Conservation (phyloP, 2,888 invertebrate genomes). For the Saturnia pavonia region DNA sequence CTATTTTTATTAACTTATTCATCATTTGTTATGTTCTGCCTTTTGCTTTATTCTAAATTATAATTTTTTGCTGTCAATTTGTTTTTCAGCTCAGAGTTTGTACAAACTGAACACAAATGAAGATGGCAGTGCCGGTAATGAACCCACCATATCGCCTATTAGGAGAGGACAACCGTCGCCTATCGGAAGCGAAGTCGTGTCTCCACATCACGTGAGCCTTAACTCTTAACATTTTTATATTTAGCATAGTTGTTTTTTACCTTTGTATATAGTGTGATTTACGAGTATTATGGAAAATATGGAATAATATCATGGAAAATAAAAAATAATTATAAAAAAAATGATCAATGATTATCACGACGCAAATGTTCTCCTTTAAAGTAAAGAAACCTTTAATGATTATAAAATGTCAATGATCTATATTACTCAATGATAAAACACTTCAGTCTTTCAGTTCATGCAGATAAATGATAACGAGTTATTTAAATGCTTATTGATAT, state of each 20-base stretch:
- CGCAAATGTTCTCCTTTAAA: not conserved
- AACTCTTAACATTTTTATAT: not conserved
- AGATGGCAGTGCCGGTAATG: slow-evolving; percentile 54
- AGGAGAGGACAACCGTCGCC: slow-evolving; percentile 68
- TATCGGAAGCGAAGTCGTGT: slow-evolving; percentile 74
- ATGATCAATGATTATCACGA: not conserved
- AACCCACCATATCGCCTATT: slow-evolving; percentile 71
- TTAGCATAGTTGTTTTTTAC: not conserved
- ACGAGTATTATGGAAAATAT: not conserved
- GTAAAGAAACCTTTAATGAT: not conserved
- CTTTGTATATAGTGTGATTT: not conserved
- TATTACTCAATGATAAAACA: not conserved
- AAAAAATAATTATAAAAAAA: too few relatives aligned
- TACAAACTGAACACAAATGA: slow-evolving; percentile 76
- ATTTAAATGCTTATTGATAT: not conserved
- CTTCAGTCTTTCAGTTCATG: not conserved
- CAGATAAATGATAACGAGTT: not conserved
- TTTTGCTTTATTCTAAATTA: not conserved
- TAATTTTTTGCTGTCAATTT: slow-evolving; percentile 18
- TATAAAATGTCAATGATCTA: not conserved
- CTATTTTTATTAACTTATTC: not conserved
- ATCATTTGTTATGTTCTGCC: not conserved
- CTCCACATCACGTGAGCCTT: slow-evolving; percentile 63
- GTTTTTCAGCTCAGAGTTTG: slow-evolving; percentile 71
- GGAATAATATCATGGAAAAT: too few relatives aligned